Percentiles rank a stretch among this genome's conserved stretches.
Evolutionary conservation across 2,888 invertebrate species (phyloP).

Genomic region (Meliscaeva auricollis): DNA sequence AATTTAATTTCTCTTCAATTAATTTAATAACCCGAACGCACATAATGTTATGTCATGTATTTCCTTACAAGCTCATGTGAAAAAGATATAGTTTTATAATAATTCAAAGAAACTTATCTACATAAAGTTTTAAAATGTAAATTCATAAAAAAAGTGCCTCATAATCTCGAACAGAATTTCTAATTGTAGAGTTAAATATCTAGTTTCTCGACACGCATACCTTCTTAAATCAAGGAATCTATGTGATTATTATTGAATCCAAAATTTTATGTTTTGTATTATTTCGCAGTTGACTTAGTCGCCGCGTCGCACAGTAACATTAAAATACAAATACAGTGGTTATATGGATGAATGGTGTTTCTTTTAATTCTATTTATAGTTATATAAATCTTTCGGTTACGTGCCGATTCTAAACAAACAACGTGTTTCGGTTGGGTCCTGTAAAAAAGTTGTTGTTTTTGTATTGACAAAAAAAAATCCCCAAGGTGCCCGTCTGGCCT

Average conservation of each 20-base stretch:
- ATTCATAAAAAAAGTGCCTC: too few species aligned
- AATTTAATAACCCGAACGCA: background rate
- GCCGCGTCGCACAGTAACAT: constrained; percentile 15
- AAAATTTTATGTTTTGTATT: constrained; percentile 37
- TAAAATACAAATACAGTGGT: constrained; percentile 18
- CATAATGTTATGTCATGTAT: constrained; percentile 30
- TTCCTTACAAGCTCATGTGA: too few species aligned
- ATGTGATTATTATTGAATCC: constrained; percentile 54
- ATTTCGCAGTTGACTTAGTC: constrained; percentile 19
- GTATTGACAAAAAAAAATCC: constrained; percentile 11
- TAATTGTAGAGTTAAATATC: too few species aligned
- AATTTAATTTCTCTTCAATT: constrained; percentile 1
- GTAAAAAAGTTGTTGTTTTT: constrained; percentile 1
- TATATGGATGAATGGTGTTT: constrained; percentile 44
- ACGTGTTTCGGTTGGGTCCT: constrained; percentile 42
- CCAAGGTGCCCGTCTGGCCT: constrained; percentile 52
- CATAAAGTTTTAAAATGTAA: too few species aligned
- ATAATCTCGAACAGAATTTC: too few species aligned
- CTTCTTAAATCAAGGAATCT: constrained; percentile 15
- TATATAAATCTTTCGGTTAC: constrained; percentile 49
- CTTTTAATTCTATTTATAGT: constrained; percentile 51
- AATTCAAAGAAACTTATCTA: too few species aligned
- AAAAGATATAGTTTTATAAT: too few species aligned
- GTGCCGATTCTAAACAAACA: constrained; percentile 45
- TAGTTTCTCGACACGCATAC: constrained; percentile 41